phyloP scores from a whole-genome alignment of 2,113 vertebrate genomes.

The Equus przewalskii region DNA sequence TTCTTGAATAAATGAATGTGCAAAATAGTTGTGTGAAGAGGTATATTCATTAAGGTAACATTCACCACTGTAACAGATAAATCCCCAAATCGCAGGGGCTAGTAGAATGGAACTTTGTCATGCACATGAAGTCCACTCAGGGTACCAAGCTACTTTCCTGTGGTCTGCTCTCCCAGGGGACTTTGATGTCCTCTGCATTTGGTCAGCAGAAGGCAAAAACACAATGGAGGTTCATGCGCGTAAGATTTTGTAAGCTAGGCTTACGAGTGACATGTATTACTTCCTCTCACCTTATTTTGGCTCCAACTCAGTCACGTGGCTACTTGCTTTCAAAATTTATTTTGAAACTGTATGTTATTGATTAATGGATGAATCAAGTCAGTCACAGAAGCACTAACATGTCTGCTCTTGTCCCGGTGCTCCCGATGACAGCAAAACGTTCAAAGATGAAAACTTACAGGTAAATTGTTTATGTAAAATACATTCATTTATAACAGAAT shows the following conservation, averaged over 20 bases:
- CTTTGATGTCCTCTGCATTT: background rate
- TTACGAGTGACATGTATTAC: background rate
- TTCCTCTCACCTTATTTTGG: background rate
- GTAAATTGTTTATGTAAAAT: background rate
- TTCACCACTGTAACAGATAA: background rate
- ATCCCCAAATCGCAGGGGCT: background rate
- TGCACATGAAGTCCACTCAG: background rate
- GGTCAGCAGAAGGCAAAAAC: background rate
- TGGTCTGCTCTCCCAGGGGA: background rate
- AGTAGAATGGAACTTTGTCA: background rate
- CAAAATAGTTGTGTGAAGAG: background rate
- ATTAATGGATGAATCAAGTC: background rate
- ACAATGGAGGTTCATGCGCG: background rate
- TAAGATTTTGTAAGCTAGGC: background rate
- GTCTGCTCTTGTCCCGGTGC: background rate
- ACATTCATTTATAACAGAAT: background rate
- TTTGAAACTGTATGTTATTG: background rate
- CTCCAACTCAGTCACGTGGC: background rate
- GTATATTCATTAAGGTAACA: background rate
- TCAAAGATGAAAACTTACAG: background rate
- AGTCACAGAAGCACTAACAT: background rate
- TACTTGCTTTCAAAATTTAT: background rate
- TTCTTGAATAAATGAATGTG: background rate
- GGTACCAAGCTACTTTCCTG: background rate
- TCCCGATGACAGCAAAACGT: background rate